phyloP scores from a whole-genome alignment of 2,888 invertebrate species.

The Calliopum simillimum region DNA sequence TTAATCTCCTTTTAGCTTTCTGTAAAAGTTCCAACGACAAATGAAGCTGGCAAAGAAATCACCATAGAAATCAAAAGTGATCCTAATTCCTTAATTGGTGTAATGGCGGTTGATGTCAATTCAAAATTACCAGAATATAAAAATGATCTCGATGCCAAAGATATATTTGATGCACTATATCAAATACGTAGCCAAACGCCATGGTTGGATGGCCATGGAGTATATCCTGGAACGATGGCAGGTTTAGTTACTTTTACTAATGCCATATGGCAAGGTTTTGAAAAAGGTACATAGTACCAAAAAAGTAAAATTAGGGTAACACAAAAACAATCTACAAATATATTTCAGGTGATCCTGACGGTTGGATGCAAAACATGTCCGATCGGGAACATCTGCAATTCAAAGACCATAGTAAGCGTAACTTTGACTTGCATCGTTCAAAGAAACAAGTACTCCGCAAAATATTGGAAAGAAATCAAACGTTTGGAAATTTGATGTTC shows the following conservation, averaged over 20 bases:
- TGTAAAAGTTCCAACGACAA: conserved; percentile 68
- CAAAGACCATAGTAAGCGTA: neutral
- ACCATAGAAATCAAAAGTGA: conserved; percentile 81
- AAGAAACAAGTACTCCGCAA: conserved; percentile 12
- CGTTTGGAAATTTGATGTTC: conserved; percentile 22
- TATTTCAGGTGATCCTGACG: conserved; percentile 5
- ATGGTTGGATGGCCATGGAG: conserved; percentile 43
- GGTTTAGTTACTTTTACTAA: conserved; percentile 61
- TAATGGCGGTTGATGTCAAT: conserved; percentile 86
- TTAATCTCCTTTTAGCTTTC: neutral
- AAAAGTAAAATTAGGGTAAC: neutral
- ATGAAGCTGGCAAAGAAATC: conserved; percentile 78
- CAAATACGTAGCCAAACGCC: conserved; percentile 70
- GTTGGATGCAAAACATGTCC: conserved; percentile 14
- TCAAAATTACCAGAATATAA: conserved; percentile 77
- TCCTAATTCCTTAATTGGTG: conserved; percentile 83
- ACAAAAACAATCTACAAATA: neutral
- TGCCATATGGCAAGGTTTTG: conserved; percentile 29
- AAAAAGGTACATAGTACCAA: neutral
- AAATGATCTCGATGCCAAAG: conserved; percentile 66
- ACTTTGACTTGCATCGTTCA: conserved; percentile 1
- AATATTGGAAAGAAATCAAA: conserved; percentile 18
- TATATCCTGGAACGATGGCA: conserved; percentile 37
- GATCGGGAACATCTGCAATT: conserved; percentile 13
- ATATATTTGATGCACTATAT: conserved; percentile 72